A percentile compares a stretch with the other conserved stretches of the same genome.
Conservation (phyloP, 2,797 vertebrate genomes). For the Potorous gilbertii region DNA sequence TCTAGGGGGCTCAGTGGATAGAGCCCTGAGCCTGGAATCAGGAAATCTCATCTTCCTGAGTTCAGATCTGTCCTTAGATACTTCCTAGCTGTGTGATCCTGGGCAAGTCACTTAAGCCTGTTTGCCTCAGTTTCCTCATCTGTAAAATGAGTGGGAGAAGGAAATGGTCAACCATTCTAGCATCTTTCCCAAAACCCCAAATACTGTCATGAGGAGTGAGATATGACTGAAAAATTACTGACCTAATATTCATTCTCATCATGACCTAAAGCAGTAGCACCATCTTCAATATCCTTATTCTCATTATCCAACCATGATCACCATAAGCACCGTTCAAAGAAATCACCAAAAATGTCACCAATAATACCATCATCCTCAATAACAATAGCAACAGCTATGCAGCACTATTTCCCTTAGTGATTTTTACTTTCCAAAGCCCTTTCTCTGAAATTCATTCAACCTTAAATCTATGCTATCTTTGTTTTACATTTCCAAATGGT, state of each 20-base stretch:
- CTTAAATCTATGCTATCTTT: neutral
- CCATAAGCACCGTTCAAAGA: neutral
- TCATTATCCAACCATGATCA: neutral
- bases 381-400: neutral
- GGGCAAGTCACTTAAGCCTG: neutral
- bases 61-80: neutral
- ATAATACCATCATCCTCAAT: neutral
- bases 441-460: neutral
- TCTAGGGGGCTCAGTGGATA: neutral
- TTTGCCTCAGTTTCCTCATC: neutral
- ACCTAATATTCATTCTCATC: neutral
- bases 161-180: neutral
- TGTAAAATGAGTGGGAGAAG: neutral
- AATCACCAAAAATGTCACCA: neutral
- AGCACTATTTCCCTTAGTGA: neutral
- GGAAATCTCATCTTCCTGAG: neutral
- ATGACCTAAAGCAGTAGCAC: neutral
- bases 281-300: neutral
- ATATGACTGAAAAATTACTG: neutral
- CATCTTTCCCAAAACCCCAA: neutral
- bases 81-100: neutral
- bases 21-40: neutral
- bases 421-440: neutral
- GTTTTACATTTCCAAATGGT: neutral
- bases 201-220: neutral